These are phyloP conservation scores for Lemur catta DNA, from an alignment of 2,797 vertebrate species.

Conservation along the genomic window DNA sequence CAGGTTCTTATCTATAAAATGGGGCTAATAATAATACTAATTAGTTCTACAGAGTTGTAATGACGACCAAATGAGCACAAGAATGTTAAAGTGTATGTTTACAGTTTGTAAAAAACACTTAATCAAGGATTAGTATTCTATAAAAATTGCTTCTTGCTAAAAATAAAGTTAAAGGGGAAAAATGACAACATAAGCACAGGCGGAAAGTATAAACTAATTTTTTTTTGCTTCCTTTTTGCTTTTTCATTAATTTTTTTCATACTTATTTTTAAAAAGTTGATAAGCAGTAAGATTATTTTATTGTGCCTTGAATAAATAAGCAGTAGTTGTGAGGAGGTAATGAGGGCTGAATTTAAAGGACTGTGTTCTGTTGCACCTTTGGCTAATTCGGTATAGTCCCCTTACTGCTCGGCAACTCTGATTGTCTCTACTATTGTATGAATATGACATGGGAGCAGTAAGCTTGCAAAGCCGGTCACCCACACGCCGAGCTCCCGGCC, in stretches of 20 bases:
- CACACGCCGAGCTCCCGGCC: rapidly evolving
- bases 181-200: neutral
- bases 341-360: neutral
- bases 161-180: neutral
- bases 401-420: neutral
- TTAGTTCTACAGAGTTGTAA: neutral
- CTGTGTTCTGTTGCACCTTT: neutral
- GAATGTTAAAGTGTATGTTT: neutral
- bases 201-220: neutral
- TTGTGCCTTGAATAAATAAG: neutral
- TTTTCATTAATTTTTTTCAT: neutral
- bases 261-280: neutral
- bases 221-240: neutral
- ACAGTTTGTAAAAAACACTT: neutral
- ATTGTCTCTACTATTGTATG: neutral
- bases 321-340: neutral
- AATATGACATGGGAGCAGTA: neutral
- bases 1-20: slow-evolving; percentile 21
- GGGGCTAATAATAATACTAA: neutral
- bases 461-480: neutral
- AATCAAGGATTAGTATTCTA: neutral
- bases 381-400: neutral
- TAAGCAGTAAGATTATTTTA: neutral
- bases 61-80: neutral
- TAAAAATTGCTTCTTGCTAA: slow-evolving; percentile 8